A percentile compares a stretch with the other conserved stretches of the same genome.
These are phyloP conservation scores for Dione juno DNA, from an alignment of 2,888 invertebrate genomes.

Conservation along the genomic window DNA sequence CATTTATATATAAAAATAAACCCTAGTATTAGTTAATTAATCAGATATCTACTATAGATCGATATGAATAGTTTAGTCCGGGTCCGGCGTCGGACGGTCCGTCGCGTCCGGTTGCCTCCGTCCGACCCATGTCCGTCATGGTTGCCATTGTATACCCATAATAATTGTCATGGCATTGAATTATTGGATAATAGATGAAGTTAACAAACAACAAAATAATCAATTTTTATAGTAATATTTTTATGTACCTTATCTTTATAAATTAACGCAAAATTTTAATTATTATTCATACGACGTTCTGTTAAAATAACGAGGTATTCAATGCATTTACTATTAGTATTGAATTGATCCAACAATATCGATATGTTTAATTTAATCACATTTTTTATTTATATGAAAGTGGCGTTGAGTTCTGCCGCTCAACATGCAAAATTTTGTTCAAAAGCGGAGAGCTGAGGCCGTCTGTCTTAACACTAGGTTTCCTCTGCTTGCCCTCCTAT, in stretches of 20 bases:
- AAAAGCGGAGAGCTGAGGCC: background rate
- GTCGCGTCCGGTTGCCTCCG: conserved; percentile 61
- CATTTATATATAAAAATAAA: no score
- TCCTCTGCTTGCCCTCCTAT: no score
- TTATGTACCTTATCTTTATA: no score
- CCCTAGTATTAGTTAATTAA: conserved; percentile 1
- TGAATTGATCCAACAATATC: no score
- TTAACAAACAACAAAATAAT: conserved; percentile 5
- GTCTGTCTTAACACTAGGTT: background rate
- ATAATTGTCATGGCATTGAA: conserved; percentile 42
- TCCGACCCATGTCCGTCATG: conserved; percentile 65
- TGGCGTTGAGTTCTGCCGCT: no score
- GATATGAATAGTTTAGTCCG: conserved; percentile 55
- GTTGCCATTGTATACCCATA: conserved; percentile 48
- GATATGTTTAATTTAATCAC: no score
- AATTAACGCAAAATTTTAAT: no score
- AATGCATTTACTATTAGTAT: no score
- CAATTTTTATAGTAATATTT: background rate
- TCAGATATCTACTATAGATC: conserved; percentile 9
- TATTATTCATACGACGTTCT: no score
- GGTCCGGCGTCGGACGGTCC: conserved; percentile 65
- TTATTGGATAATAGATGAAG: conserved; percentile 34
- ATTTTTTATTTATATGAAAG: no score
- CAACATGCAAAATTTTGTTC: no score
- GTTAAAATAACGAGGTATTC: no score